phyloP scores from a whole-genome alignment of 1,140 invertebrate species.

The Saccostrea echinata region DNA sequence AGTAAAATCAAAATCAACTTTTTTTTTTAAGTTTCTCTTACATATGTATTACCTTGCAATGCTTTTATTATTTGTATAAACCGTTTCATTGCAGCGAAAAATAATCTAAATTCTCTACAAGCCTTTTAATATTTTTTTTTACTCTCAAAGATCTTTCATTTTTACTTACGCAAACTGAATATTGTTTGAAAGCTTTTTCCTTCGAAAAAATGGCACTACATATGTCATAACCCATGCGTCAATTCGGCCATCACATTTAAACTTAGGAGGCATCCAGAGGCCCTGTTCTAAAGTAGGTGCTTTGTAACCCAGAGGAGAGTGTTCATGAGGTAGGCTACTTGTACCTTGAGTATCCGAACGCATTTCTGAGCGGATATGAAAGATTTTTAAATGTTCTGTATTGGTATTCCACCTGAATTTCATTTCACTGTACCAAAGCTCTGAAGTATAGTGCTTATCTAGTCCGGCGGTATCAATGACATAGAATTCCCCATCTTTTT shows the following conservation, averaged over 20 bases:
- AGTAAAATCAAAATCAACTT: no score
- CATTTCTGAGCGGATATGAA: constrained; percentile 79
- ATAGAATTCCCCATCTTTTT: constrained; percentile 52
- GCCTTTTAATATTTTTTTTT: no score
- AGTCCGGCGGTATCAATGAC: constrained; percentile 67
- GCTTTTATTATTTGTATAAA: no score
- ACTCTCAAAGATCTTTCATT: no score
- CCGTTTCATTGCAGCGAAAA: no score
- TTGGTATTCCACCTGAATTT: constrained; percentile 66
- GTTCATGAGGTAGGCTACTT: constrained; percentile 63
- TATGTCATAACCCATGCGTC: constrained; percentile 97
- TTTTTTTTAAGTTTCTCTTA: no score
- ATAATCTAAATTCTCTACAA: no score
- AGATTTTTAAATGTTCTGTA: constrained; percentile 57
- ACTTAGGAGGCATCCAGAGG: constrained; percentile 94
- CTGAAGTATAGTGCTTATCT: constrained; percentile 54
- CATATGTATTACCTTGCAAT: no score
- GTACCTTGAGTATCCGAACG: constrained; percentile 87
- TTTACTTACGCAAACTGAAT: constrained; percentile 73
- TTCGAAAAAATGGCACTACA: constrained; percentile 96
- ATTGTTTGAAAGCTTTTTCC: constrained; percentile 32
- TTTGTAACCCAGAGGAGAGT: constrained; percentile 91
- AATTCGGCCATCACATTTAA: constrained; percentile 91
- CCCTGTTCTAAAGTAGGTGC: constrained; percentile 83
- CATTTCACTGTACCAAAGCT: constrained; percentile 62